phyloP scores from a whole-genome alignment of 37 sponge, comb jelly and placozoan species.

The Cliona cf. orientalis region DNA sequence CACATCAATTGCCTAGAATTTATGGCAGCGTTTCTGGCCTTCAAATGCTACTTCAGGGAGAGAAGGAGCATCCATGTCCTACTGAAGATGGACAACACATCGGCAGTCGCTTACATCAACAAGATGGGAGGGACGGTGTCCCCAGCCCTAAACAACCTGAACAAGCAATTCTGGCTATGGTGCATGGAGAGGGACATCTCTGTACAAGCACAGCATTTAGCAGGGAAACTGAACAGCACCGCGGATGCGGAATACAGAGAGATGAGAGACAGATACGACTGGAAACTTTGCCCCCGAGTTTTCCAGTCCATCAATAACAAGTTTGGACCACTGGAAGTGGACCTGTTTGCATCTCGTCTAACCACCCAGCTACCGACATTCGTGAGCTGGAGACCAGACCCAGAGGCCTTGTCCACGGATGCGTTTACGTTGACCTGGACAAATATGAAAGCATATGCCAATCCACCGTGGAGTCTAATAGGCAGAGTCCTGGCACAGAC shows the following conservation, averaged over 20 bases:
- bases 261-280: constrained; percentile 40
- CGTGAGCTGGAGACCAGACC: constrained; percentile 59
- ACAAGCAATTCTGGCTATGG: constrained; percentile 48
- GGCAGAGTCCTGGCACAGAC: constrained; percentile 32
- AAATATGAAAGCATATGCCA: constrained; percentile 22
- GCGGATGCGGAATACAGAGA: constrained; percentile 45
- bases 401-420: constrained; percentile 43
- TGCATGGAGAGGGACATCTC: constrained; percentile 44
- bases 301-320: constrained; percentile 12
- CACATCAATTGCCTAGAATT: constrained; percentile 76
- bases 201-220: constrained; percentile 37
- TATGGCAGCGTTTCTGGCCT: constrained; percentile 47
- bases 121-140: constrained; percentile 50
- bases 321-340: constrained; percentile 20
- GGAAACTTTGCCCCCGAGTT: constrained; percentile 29
- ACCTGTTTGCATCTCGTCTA: constrained; percentile 52
- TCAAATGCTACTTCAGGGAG: constrained; percentile 38
- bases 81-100: constrained; percentile 45
- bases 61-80: constrained; percentile 3
- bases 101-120: constrained; percentile 55
- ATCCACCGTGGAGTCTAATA: constrained; percentile 45
- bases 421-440: constrained; percentile 46
- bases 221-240: constrained; percentile 21
- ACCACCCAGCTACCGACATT: constrained; percentile 22
- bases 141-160: constrained; percentile 5